phyloP scores from a whole-genome alignment of 2,797 vertebrate species.

The Dendrocincla fuliginosa region DNA sequence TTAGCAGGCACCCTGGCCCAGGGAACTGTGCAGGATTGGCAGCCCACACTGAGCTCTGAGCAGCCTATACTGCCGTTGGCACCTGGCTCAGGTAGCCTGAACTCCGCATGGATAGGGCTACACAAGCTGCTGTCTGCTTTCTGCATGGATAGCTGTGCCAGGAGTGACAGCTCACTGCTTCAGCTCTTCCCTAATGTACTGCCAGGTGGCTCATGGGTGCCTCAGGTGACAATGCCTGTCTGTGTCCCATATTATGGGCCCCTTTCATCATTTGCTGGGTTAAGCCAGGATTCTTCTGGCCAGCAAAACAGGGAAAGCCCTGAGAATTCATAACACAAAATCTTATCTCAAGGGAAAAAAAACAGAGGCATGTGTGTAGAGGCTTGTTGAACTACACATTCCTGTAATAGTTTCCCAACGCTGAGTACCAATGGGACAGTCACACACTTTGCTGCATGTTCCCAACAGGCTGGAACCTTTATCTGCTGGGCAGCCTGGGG shows the following conservation, averaged over 20 bases:
- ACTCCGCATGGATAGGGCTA: neutral
- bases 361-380: conserved; percentile 28
- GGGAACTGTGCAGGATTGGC: neutral
- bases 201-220: neutral
- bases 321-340: neutral
- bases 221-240: neutral
- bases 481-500: conserved; percentile 13
- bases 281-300: conserved; percentile 16
- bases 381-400: conserved; percentile 17
- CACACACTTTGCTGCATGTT: conserved; percentile 2
- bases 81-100: neutral
- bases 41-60: neutral
- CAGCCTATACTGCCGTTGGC: neutral
- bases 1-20: neutral
- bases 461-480: conserved; percentile 38
- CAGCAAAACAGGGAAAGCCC: conserved; percentile 53
- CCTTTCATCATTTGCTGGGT: neutral
- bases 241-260: neutral
- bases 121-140: fast-evolving
- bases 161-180: neutral
- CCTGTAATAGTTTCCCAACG: conserved; percentile 58
- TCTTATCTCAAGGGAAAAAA: conserved; percentile 39
- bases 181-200: neutral
- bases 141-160: neutral
- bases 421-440: neutral